phyloP scores from a whole-genome alignment of 1,140 invertebrate species.

The Anastrepha obliqua region DNA sequence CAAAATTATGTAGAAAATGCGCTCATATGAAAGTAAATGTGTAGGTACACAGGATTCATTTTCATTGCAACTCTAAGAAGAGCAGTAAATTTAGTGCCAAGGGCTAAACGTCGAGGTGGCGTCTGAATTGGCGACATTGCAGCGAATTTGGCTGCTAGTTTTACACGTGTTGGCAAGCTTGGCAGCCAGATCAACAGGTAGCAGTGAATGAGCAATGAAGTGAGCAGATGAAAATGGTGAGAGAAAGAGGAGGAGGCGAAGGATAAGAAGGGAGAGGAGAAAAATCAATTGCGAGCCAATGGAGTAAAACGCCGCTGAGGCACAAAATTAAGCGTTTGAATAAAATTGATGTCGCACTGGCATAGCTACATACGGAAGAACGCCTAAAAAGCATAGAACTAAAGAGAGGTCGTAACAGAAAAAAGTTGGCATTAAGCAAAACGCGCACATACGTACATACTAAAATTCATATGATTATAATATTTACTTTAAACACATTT shows the following conservation, averaged over 20 bases:
- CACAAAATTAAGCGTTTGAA: constrained; percentile 10
- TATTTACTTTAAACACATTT: background rate
- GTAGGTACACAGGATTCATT: background rate
- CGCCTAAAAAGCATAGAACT: no score
- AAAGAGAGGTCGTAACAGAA: background rate
- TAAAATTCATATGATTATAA: background rate
- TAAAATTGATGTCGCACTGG: background rate
- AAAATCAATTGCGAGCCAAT: background rate
- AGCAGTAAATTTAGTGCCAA: constrained; percentile 13
- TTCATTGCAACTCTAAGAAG: background rate
- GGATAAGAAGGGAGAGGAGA: background rate
- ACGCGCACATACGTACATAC: background rate
- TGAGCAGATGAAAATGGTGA: background rate
- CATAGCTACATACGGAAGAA: background rate
- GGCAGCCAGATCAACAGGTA: constrained; percentile 19
- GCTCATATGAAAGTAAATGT: background rate
- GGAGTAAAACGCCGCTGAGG: background rate
- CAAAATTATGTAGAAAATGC: background rate
- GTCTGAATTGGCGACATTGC: constrained; percentile 32
- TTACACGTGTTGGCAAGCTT: constrained; percentile 22
- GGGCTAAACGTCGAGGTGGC: background rate
- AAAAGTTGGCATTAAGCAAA: background rate
- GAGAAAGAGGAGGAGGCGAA: background rate
- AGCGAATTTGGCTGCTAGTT: background rate
- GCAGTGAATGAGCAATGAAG: background rate